Percentiles rank a stretch among this genome's conserved stretches.
Conservation (phyloP, 2,113 vertebrate genomes). For the Dascyllus trimaculatus region DNA sequence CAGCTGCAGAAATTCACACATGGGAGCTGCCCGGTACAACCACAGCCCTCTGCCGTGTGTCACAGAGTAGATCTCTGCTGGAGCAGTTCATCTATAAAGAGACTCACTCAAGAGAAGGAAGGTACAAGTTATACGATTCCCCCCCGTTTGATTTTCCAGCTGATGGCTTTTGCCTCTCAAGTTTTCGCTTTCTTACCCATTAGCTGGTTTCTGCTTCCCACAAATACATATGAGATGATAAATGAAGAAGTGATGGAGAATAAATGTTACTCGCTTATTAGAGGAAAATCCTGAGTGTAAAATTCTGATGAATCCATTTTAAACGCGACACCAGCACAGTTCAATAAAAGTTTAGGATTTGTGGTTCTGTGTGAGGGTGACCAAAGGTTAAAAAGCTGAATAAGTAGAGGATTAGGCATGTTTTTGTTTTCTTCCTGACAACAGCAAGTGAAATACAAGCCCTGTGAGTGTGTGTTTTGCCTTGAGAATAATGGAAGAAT, state of each 20-base stretch:
- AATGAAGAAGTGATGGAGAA: constrained; percentile 11
- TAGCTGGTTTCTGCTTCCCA: constrained; percentile 4
- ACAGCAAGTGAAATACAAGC: not conserved
- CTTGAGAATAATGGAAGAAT: not conserved
- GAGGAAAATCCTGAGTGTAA: not conserved
- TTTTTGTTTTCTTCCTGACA: no score
- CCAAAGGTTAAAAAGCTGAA: not conserved
- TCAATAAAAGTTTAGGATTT: not conserved
- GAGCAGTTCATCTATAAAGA: constrained; percentile 24
- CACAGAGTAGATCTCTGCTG: constrained; percentile 15
- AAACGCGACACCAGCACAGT: not conserved
- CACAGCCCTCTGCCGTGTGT: constrained; percentile 25
- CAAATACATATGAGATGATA: constrained; percentile 22
- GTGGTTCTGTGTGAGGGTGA: not conserved
- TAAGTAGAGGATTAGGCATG: not conserved
- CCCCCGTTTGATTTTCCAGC: constrained; percentile 35
- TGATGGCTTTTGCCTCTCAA: constrained; percentile 1
- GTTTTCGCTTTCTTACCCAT: constrained; percentile 5
- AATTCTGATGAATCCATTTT: not conserved
- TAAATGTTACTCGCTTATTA: not conserved
- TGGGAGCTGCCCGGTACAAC: constrained; percentile 38
- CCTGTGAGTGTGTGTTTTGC: not conserved
- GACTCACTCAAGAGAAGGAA: constrained; percentile 16
- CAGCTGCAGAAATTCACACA: constrained; percentile 31
- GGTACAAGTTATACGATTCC: constrained; percentile 23